phyloP scores from a whole-genome alignment of 2,113 vertebrate genomes.

The Pseudorhombus dupliciocellatus region DNA sequence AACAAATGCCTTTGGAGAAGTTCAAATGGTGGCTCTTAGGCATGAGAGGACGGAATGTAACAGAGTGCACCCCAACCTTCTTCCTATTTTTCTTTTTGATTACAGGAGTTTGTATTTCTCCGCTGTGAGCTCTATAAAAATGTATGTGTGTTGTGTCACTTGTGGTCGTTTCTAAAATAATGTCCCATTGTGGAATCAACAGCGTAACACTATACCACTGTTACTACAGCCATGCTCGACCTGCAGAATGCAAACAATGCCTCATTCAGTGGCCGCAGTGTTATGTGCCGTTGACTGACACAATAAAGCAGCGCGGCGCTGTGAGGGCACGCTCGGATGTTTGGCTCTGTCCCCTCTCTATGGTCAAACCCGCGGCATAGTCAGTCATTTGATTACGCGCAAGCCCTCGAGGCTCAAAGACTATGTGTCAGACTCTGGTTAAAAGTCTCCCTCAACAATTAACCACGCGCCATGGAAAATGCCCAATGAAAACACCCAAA shows the following conservation, averaged over 20 bases:
- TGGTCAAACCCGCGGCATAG: constrained; percentile 52
- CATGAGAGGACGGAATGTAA: constrained; percentile 7
- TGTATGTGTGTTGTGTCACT: constrained; percentile 8
- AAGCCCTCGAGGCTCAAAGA: constrained; percentile 65
- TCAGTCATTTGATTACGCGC: constrained; percentile 64
- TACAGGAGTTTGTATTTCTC: constrained; percentile 3
- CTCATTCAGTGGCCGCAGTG: constrained; percentile 44
- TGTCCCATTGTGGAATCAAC: constrained; percentile 24
- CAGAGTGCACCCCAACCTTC: not conserved
- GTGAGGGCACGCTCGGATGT: constrained; percentile 53
- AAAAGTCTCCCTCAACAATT: constrained; percentile 76
- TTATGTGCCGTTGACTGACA: constrained; percentile 74
- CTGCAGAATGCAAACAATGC: constrained; percentile 26
- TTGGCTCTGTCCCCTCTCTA: constrained; percentile 53
- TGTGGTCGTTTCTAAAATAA: constrained; percentile 14
- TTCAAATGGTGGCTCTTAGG: constrained; percentile 41
- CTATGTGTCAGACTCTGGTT: constrained; percentile 77
- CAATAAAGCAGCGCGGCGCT: constrained; percentile 47
- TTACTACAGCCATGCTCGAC: constrained; percentile 14
- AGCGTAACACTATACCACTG: constrained; percentile 13
- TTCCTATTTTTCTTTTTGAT: constrained; percentile 9
- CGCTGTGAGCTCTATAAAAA: not conserved
- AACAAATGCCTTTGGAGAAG: constrained; percentile 25
- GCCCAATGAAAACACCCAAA: constrained; percentile 71
- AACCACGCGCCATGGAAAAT: constrained; percentile 79